Evolutionary conservation across 2,113 vertebrate genomes (phyloP).

Genomic region (Protomyctophum bolini): DNA sequence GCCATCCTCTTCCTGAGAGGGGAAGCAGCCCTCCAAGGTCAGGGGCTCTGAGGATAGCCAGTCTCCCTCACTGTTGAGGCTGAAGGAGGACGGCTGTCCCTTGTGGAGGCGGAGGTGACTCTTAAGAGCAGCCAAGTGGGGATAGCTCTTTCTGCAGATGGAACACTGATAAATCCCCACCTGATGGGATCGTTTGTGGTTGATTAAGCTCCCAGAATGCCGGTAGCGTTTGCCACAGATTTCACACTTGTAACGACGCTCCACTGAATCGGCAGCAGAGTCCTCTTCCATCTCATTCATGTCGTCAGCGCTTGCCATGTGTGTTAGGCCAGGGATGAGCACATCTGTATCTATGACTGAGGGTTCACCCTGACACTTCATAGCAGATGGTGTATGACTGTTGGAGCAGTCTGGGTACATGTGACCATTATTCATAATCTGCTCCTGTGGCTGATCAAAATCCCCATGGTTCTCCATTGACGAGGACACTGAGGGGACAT

Average conservation of each 20-base stretch:
- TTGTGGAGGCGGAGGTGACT: slow-evolving; percentile 88
- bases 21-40: slow-evolving; percentile 64
- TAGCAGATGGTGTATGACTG: slow-evolving; percentile 57
- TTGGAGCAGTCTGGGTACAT: slow-evolving; percentile 78
- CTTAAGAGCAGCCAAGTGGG: slow-evolving; percentile 85
- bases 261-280: slow-evolving; percentile 49
- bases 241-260: slow-evolving; percentile 81
- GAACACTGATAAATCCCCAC: slow-evolving; percentile 85
- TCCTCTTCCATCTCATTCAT: slow-evolving; percentile 54
- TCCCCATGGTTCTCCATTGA: slow-evolving; percentile 73
- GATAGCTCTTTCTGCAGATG: slow-evolving; percentile 85
- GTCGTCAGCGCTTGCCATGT: slow-evolving; percentile 36
- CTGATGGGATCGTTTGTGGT: slow-evolving; percentile 90
- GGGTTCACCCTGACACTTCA: slow-evolving; percentile 67
- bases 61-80: slow-evolving; percentile 64
- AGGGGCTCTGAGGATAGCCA: slow-evolving; percentile 79
- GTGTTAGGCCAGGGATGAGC: slow-evolving; percentile 28
- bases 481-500: slow-evolving; percentile 73
- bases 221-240: slow-evolving; percentile 89
- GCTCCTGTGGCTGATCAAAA: slow-evolving; percentile 72
- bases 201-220: slow-evolving; percentile 90
- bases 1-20: slow-evolving; percentile 45
- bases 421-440: slow-evolving; percentile 57
- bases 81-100: slow-evolving; percentile 70
- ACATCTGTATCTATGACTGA: slow-evolving; percentile 47